Evolutionary conservation across 2,888 invertebrate genomes (phyloP).

Genomic region (Lucinisca nassula): DNA sequence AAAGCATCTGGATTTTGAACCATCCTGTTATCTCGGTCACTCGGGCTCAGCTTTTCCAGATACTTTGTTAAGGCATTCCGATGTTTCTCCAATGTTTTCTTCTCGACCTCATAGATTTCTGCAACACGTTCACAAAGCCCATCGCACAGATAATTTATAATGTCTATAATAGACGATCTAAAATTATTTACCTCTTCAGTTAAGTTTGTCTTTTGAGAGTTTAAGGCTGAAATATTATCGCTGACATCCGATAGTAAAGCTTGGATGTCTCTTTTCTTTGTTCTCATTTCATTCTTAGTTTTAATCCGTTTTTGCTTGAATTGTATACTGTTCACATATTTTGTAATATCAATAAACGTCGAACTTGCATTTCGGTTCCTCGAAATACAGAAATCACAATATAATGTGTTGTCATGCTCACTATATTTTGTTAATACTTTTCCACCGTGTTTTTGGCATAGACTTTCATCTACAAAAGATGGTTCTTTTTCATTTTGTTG

Average conservation of each 20-base stretch:
- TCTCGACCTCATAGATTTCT: background rate
- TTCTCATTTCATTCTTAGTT: background rate
- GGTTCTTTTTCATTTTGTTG: background rate
- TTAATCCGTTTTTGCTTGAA: background rate
- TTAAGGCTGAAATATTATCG: background rate
- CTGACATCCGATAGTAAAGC: background rate
- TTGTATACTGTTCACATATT: background rate
- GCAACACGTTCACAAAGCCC: background rate
- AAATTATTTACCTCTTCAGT: background rate
- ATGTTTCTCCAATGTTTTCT: background rate
- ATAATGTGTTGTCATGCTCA: background rate
- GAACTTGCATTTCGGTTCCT: background rate
- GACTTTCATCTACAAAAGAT: background rate
- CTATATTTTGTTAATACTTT: background rate
- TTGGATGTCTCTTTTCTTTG: background rate
- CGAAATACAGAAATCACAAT: background rate
- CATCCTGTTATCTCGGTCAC: background rate
- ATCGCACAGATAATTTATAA: background rate
- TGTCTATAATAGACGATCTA: background rate
- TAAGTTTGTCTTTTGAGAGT: background rate
- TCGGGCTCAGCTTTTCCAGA: background rate
- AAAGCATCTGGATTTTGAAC: background rate
- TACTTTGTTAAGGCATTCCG: background rate
- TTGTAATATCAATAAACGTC: background rate
- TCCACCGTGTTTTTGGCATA: background rate